These are phyloP conservation scores for Coremacera marginata DNA, from an alignment of 2,888 invertebrate species.

Conservation along the genomic window DNA sequence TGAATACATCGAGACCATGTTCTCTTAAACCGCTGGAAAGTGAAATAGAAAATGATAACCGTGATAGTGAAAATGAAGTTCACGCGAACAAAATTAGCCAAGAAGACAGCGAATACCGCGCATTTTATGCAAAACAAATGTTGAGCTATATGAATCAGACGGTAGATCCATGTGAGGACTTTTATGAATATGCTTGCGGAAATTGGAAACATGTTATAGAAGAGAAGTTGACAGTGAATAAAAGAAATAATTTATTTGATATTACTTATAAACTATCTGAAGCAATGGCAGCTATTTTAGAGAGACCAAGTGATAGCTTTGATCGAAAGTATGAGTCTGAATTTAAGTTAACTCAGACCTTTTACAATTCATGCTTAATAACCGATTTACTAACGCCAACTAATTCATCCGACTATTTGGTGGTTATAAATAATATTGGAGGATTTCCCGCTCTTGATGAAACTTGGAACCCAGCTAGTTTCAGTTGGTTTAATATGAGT, in stretches of 20 bases:
- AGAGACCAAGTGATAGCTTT: slow-evolving; percentile 27
- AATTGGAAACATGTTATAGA: slow-evolving; percentile 59
- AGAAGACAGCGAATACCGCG: slow-evolving; percentile 43
- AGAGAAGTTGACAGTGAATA: slow-evolving; percentile 50
- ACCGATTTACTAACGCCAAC: slow-evolving; percentile 57
- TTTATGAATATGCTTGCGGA: slow-evolving; percentile 65
- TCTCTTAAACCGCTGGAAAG: not conserved
- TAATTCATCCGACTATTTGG: slow-evolving; percentile 58
- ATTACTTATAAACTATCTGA: slow-evolving; percentile 54
- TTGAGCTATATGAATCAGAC: slow-evolving; percentile 61
- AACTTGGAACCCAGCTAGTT: slow-evolving; percentile 53
- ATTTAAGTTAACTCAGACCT: slow-evolving; percentile 56
- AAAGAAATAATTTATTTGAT: slow-evolving; percentile 59
- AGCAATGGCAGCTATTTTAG: slow-evolving; percentile 50
- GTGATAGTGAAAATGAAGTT: slow-evolving; percentile 6
- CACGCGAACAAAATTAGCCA: slow-evolving; percentile 24
- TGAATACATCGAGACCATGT: not conserved
- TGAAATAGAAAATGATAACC: not conserved
- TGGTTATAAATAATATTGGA: slow-evolving; percentile 59
- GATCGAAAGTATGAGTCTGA: slow-evolving; percentile 47
- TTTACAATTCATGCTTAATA: slow-evolving; percentile 56
- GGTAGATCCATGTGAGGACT: slow-evolving; percentile 62
- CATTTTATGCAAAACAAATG: slow-evolving; percentile 57
- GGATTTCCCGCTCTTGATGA: slow-evolving; percentile 64
- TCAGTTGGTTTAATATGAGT: slow-evolving; percentile 67